These are phyloP conservation scores for Tupaia tana DNA, from an alignment of 2,113 vertebrate species.

Conservation along the genomic window DNA sequence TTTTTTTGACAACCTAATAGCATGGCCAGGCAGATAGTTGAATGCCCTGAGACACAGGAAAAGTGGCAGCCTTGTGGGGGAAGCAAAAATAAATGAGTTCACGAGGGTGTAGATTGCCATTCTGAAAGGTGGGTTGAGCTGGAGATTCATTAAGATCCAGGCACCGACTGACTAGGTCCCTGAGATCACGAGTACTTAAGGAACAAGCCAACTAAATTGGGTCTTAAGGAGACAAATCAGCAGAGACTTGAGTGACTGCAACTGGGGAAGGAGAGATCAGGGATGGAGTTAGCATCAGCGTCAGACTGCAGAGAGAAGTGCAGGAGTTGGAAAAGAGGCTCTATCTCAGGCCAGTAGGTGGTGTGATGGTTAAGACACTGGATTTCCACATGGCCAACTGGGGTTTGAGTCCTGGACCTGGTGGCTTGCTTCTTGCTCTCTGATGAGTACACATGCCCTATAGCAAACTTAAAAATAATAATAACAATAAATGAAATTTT, in stretches of 20 bases:
- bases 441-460: too few relatives aligned
- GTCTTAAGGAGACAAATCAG: neutral
- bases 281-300: neutral
- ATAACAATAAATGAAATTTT: too few relatives aligned
- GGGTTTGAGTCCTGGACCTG: too few relatives aligned
- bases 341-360: neutral
- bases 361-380: too few relatives aligned
- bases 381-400: too few relatives aligned
- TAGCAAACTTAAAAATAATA: too few relatives aligned
- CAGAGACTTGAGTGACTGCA: neutral
- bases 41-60: neutral
- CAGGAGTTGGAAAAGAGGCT: neutral
- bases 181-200: neutral
- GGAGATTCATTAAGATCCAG: neutral
- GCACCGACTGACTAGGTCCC: neutral
- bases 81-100: neutral
- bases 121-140: neutral
- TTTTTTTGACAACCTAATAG: too few relatives aligned
- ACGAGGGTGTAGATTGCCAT: accelerated
- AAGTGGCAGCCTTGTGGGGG: neutral
- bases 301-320: neutral
- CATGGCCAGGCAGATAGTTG: neutral
- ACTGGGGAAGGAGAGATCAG: neutral
- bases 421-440: too few relatives aligned
- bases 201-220: neutral